Evolutionary conservation across 2,888 invertebrate species (phyloP), one percentile per base, ranked within the genome.

Genomic region (Drosophila prostipennis): DNA sequence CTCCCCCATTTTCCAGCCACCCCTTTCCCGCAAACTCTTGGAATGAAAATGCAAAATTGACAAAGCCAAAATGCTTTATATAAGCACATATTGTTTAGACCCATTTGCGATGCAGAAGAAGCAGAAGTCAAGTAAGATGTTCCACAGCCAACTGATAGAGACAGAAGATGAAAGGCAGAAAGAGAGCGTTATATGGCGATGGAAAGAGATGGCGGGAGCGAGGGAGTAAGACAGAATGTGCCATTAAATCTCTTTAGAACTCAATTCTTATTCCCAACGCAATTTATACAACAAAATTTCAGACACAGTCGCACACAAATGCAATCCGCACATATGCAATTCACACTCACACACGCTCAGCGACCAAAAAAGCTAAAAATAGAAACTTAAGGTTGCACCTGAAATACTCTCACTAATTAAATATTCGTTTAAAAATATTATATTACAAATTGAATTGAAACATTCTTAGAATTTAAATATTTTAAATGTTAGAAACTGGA

Each of bases 241-340:
- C 89, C 89, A 90, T 90, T 90, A 89, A 89, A 89, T 90, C 89
- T 89, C 89, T 87, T 83, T 81, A 87, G 90, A 90, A 89, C 89
- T 85, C 81, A 89, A 89, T 89, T 90, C 85, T 84, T 89, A 90
- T 90, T 82, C 89, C 90, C 90, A 89, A 81, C 85, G 84, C 89
- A 90, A 90, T 90, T 90, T 89, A 89, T 89, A 85, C 86, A 85
- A 87, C 82, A 85, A 85, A 85, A 80, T 80, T 84, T 72, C 72
- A 82, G 53, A 52, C 74, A 60, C 57, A 67, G 13, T 48, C 52
- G 42, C 32, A 59, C 58, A 59, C 48, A 46, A 8, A 64, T 39
- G 42, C 40, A 52, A 39, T 39, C 19, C 37, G 29, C 45, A 16
- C 57, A 51, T 48, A 49, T 46, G 45, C 53, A 34, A 53, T 40